These are phyloP conservation scores for Drosophila mayaguana DNA, from an alignment of 2,888 invertebrate genomes.

Conservation along the genomic window DNA sequence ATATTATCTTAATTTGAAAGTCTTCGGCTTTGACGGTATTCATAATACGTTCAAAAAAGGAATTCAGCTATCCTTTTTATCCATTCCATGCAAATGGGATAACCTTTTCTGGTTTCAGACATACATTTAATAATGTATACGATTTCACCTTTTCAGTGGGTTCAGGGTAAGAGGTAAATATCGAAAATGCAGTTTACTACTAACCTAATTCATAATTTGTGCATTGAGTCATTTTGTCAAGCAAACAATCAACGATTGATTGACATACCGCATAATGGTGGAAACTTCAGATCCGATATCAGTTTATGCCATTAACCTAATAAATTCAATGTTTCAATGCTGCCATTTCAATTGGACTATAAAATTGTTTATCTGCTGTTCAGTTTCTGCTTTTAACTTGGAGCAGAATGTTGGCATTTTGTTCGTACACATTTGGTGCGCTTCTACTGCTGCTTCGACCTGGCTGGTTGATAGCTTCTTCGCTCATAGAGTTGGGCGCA, in stretches of 20 bases:
- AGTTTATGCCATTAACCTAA: constrained; percentile 6
- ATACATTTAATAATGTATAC: too few species aligned
- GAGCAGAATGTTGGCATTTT: background rate
- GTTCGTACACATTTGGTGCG: background rate
- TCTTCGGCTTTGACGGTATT: too few species aligned
- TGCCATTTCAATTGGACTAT: background rate
- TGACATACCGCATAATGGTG: background rate
- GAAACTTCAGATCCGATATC: constrained; percentile 3
- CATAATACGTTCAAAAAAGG: too few species aligned
- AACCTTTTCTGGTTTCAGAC: too few species aligned
- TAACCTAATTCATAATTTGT: background rate
- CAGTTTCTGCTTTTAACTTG: background rate
- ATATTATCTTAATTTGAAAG: too few species aligned
- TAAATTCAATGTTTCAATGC: background rate
- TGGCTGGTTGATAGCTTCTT: background rate
- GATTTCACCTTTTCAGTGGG: background rate
- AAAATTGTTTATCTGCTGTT: background rate
- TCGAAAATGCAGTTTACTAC: background rate
- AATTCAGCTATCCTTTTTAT: too few species aligned
- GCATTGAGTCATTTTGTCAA: background rate
- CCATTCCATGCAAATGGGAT: too few species aligned
- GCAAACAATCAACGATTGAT: background rate
- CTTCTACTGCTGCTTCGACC: background rate
- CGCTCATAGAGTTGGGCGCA: background rate
- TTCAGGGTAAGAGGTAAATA: background rate